These are phyloP conservation scores for Sarcophilus harrisii DNA, from an alignment of 2,797 vertebrate species.

Conservation along the genomic window DNA sequence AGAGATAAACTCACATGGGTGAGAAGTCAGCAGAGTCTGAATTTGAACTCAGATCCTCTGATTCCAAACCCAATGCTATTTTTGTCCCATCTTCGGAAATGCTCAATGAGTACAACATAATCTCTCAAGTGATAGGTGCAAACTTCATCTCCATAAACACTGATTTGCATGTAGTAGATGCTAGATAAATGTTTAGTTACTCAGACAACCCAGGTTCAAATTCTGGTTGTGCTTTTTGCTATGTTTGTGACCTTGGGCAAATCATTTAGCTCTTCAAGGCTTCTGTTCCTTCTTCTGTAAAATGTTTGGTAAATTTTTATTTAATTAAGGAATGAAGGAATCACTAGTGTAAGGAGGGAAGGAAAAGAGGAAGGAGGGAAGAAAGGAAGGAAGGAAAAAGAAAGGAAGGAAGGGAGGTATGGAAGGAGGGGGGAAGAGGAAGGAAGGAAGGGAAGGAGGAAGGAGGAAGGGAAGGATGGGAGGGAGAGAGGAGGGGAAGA, in stretches of 20 bases:
- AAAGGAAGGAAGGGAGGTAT: neutral
- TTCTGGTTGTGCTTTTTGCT: neutral
- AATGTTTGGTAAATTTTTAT: neutral
- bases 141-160: neutral
- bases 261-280: neutral
- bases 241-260: neutral
- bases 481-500: neutral
- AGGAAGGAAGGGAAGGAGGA: too few species aligned
- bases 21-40: neutral
- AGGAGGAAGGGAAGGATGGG: too few species aligned
- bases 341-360: neutral
- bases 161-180: neutral
- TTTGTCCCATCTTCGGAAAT: neutral
- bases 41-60: neutral
- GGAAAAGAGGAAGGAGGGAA: neutral
- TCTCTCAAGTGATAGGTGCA: neutral
- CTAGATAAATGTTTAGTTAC: neutral
- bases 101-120: neutral
- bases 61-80: neutral
- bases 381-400: neutral
- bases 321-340: neutral
- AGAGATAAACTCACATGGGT: neutral
- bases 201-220: neutral
- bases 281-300: neutral
- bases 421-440: too few species aligned